These are phyloP conservation scores for Caradrina clavipalpis DNA, from an alignment of 2,888 invertebrate species.

Conservation along the genomic window DNA sequence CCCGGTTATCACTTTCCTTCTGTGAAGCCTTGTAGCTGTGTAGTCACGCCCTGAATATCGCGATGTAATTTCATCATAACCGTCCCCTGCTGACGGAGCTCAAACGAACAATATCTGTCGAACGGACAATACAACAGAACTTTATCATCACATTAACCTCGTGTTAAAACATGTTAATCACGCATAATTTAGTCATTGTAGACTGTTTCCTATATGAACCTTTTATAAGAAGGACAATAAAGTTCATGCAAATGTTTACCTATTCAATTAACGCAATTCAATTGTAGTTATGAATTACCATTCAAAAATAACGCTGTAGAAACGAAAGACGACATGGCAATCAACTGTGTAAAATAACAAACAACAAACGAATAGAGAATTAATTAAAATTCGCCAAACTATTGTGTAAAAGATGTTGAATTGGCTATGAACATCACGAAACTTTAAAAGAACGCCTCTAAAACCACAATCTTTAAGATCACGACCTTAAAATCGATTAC, in stretches of 20 bases:
- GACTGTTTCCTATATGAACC: conserved; percentile 21
- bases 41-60: conserved; percentile 83
- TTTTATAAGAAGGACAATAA: conserved; percentile 16
- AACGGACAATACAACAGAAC: conserved; percentile 22
- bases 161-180: conserved; percentile 31
- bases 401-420: conserved; percentile 17
- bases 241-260: neutral
- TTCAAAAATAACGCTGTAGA: conserved; percentile 3
- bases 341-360: neutral
- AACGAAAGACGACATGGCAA: neutral
- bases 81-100: conserved; percentile 53
- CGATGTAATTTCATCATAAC: conserved; percentile 70
- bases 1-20: conserved; percentile 71
- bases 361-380: neutral
- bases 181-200: conserved; percentile 25
- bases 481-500: conserved; percentile 50
- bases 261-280: conserved; percentile 7
- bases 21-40: conserved; percentile 72
- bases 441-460: neutral
- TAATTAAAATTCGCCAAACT: neutral
- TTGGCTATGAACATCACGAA: conserved; percentile 1
- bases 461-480: conserved; percentile 31
- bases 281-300: neutral
- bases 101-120: conserved; percentile 35
- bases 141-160: conserved; percentile 33